Evolutionary conservation across 2,888 invertebrate genomes (phyloP), one percentile per base, ranked within the genome.

Genomic region (Oscheius sp.): DNA sequence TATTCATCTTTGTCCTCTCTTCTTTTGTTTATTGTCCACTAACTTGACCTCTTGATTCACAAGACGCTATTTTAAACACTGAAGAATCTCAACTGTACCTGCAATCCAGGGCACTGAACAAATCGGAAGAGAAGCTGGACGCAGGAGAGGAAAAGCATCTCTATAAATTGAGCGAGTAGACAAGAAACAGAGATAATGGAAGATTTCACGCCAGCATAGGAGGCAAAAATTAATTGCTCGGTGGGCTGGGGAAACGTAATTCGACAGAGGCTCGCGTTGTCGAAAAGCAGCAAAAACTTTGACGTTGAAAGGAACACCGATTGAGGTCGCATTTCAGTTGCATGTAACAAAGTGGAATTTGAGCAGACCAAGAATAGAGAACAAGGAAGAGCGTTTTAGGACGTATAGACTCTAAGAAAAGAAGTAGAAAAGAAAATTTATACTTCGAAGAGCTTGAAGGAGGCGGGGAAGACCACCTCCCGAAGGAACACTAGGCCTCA

Each of bases 61-160:
- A 29, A n/a, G 10, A 35, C 60, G 2, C 21, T 21, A 21, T 21
- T 21, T 21, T 21, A 60, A 60, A 37, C 13, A 7, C 13, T 35
- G 5, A 60, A 11, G 35, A 35, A 35, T 21, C 2, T 11, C 29
- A n/a, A 60, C 60, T 63, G 42, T 48, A 63, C 63, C 63, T 63
- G n/a, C 2, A 63, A n/a, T 10, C 48, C 63, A 10, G 47, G 48
- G 21, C 63, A 63, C 11, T 47, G 13, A 32, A 63, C 47, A 47
- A 63, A 32, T 7, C 48, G 1, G n/a, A 37, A n/a, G 10, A 63
- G 47, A 63, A 63, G 47, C 7, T 63, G 63, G 21, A 47, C 63
- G 29, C 47, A 47, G 21, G 63, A 63, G 63, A 63, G 42, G 32
- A 37, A 63, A 21, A 63, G n/a, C 63, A 63, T 63, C 11, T 37